Evolutionary conservation across 2,888 invertebrate species (phyloP).

Genomic region (Anthophora plumipes): DNA sequence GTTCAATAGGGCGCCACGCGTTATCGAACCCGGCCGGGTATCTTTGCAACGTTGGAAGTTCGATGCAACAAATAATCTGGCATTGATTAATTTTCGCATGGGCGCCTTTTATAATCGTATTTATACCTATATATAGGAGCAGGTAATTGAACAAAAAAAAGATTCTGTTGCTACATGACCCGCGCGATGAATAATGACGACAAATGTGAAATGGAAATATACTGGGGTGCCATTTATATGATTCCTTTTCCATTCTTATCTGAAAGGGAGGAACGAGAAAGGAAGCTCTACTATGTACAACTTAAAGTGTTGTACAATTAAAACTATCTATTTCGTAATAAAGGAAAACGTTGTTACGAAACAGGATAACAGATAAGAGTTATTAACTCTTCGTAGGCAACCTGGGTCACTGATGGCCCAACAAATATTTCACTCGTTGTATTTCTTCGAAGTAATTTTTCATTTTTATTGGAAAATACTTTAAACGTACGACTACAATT

Average conservation of each 20-base stretch:
- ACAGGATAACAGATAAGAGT: background rate
- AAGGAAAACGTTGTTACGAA: too few species aligned
- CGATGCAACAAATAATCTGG: slow-evolving; percentile 42
- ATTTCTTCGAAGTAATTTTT: too few species aligned
- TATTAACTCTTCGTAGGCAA: too few species aligned
- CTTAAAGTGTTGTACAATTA: too few species aligned
- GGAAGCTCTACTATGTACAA: too few species aligned
- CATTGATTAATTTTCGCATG: slow-evolving; percentile 48
- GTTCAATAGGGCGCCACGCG: slow-evolving; percentile 31
- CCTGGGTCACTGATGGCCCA: too few species aligned
- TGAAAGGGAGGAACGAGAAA: background rate
- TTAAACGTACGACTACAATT: too few species aligned
- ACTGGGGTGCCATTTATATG: too few species aligned
- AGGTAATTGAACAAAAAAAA: background rate
- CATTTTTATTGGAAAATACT: too few species aligned
- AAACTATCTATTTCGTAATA: too few species aligned
- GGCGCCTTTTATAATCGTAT: slow-evolving; percentile 28
- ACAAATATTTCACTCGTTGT: too few species aligned
- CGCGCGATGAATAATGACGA: background rate
- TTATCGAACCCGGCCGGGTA: slow-evolving; percentile 26
- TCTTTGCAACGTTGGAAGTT: slow-evolving; percentile 17
- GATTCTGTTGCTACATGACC: background rate
- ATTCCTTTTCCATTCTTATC: background rate
- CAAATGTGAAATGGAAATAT: slow-evolving; percentile 3
- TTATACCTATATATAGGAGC: background rate